A percentile compares a stretch with the other conserved stretches of the same genome.
Evolutionary conservation across 2,113 vertebrate species (phyloP).

Genomic region (Psophia crepitans): DNA sequence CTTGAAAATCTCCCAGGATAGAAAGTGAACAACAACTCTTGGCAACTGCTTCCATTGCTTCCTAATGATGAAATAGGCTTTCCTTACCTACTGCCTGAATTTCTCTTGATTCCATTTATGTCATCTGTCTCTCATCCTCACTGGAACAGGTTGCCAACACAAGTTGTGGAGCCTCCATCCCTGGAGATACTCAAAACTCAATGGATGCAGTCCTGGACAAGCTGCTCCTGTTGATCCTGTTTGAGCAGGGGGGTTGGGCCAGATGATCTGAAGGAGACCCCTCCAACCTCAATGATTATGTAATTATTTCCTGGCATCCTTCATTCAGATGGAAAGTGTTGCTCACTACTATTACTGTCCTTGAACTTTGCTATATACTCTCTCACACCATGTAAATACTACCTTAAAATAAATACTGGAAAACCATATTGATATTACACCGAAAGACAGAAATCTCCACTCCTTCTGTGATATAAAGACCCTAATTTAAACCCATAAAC

Average conservation of each 20-base stretch:
- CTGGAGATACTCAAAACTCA: background rate
- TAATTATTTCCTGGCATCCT: background rate
- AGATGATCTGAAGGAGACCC: background rate
- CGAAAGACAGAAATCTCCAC: background rate
- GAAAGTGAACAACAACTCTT: background rate
- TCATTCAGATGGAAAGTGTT: background rate
- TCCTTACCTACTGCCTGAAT: background rate
- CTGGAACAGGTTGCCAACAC: background rate
- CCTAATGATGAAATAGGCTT: background rate
- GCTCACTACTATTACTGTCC: background rate
- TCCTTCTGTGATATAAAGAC: background rate
- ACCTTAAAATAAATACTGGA: background rate
- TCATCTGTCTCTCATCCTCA: background rate
- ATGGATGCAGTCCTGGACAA: background rate
- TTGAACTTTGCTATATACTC: background rate
- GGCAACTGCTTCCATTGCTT: background rate
- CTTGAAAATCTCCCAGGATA: background rate
- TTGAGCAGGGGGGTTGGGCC: background rate
- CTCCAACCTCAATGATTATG: background rate
- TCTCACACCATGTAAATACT: background rate
- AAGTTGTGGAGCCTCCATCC: background rate
- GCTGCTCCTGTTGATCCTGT: background rate
- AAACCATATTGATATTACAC: background rate
- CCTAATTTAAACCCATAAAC: background rate
- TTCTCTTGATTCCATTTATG: background rate